Evolutionary conservation across 2,797 vertebrate genomes (phyloP).

Genomic region (Sebastes oblongus): DNA sequence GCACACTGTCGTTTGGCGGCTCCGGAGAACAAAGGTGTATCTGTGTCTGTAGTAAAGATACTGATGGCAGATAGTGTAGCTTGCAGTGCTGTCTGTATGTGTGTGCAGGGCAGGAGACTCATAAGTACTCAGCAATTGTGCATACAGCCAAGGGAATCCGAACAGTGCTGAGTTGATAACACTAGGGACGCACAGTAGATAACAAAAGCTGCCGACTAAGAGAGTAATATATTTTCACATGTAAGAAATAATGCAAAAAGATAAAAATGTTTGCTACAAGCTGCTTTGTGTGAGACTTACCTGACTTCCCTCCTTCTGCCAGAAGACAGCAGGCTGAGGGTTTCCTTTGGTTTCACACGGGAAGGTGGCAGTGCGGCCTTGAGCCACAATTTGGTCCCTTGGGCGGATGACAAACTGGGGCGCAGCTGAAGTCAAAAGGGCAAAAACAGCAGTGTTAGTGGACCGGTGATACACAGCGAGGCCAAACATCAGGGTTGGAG

Average conservation of each 20-base stretch:
- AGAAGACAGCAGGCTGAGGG: slow-evolving; percentile 98
- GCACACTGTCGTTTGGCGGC: slow-evolving; percentile 44
- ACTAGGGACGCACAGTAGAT: neutral
- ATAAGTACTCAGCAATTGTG: slow-evolving; percentile 11
- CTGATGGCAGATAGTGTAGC: slow-evolving; percentile 61
- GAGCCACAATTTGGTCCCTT: slow-evolving; percentile 96
- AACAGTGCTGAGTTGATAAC: slow-evolving; percentile 23
- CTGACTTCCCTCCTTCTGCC: slow-evolving; percentile 99
- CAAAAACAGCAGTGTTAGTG: slow-evolving; percentile 38
- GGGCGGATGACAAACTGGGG: slow-evolving; percentile 98
- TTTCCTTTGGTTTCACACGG: slow-evolving; percentile 99
- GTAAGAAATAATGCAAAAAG: neutral
- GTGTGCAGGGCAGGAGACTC: neutral
- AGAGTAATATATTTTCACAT: slow-evolving; percentile 4
- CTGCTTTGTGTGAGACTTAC: slow-evolving; percentile 70
- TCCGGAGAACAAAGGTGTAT: slow-evolving; percentile 71
- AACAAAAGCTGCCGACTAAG: slow-evolving; percentile 3
- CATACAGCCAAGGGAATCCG: slow-evolving; percentile 9
- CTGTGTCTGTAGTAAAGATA: slow-evolving; percentile 63
- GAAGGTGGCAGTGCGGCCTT: slow-evolving; percentile 94
- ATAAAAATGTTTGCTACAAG: neutral
- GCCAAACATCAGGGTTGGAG: neutral
- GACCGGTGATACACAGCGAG: neutral
- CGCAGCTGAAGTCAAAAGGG: slow-evolving; percentile 85
- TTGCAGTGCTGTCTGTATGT: slow-evolving; percentile 27